Evolutionary conservation across 2,797 vertebrate genomes (phyloP).

Genomic region (Serranus cabrilla): DNA sequence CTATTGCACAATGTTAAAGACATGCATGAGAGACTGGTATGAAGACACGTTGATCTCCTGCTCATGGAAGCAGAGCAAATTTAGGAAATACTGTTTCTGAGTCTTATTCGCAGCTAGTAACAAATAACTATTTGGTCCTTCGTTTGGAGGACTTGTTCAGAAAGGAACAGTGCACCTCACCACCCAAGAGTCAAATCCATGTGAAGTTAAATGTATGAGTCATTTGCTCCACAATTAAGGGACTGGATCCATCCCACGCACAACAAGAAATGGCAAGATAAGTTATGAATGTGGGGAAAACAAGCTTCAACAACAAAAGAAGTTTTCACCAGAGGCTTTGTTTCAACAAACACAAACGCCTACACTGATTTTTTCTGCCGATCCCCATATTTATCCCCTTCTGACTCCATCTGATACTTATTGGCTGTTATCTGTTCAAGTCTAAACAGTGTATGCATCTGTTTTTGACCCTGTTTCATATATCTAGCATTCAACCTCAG

Average conservation of each 20-base stretch:
- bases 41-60: too few relatives aligned
- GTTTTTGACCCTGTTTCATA: conserved; percentile 40
- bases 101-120: too few relatives aligned
- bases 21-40: too few relatives aligned
- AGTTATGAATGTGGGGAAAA: conserved; percentile 28
- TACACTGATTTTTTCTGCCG: conserved; percentile 26
- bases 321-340: conserved; percentile 5
- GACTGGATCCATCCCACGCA: conserved; percentile 23
- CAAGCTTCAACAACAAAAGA: conserved; percentile 18
- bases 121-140: too few relatives aligned
- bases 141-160: not conserved
- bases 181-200: not conserved
- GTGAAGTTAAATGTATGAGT: conserved; percentile 23
- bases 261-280: not conserved
- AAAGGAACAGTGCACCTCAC: not conserved
- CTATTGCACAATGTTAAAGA: too few relatives aligned
- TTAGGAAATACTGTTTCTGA: too few relatives aligned
- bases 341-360: conserved; percentile 30
- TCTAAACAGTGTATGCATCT: conserved; percentile 46
- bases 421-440: conserved; percentile 50
- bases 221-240: conserved; percentile 19
- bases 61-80: too few relatives aligned
- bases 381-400: conserved; percentile 31
- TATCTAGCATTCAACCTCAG: conserved; percentile 31
- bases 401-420: conserved; percentile 48